These are phyloP conservation scores for Saccostrea cuccullata DNA, from an alignment of 1,140 invertebrate species.

Conservation along the genomic window DNA sequence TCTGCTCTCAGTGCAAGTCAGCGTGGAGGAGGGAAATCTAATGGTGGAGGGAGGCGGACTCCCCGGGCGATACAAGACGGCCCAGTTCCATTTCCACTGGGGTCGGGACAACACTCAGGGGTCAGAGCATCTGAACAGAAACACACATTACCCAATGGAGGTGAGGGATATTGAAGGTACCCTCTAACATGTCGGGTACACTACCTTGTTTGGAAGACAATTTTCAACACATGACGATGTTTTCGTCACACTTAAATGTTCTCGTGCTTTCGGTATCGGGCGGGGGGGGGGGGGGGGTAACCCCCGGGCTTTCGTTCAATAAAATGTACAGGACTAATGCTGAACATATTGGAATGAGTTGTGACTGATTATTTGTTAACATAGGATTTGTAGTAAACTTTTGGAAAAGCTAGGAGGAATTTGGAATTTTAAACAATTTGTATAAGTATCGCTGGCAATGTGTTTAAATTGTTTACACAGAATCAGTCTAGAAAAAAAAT, in stretches of 20 bases:
- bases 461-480: conserved; percentile 87
- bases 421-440: conserved; percentile 87
- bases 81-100: conserved; percentile 74
- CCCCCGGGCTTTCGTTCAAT: no score
- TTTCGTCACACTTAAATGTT: no score
- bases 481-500: background rate
- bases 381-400: background rate
- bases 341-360: background rate
- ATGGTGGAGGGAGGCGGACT: conserved; percentile 53
- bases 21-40: conserved; percentile 11
- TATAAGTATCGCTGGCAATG: conserved; percentile 90
- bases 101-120: conserved; percentile 46
- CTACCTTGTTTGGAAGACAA: no score
- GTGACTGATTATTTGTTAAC: background rate
- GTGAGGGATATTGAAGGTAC: conserved; percentile 38
- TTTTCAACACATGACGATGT: no score
- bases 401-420: conserved; percentile 94
- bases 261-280: no score
- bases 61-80: conserved; percentile 56
- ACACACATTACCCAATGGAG: conserved; percentile 12
- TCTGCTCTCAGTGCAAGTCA: background rate
- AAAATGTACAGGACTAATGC: no score
- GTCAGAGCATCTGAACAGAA: background rate
- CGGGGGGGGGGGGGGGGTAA: no score
- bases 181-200: no score